Base-by-base conservation (phyloP, 2,888 invertebrate species). In the Drosophila pegasa region DNA sequence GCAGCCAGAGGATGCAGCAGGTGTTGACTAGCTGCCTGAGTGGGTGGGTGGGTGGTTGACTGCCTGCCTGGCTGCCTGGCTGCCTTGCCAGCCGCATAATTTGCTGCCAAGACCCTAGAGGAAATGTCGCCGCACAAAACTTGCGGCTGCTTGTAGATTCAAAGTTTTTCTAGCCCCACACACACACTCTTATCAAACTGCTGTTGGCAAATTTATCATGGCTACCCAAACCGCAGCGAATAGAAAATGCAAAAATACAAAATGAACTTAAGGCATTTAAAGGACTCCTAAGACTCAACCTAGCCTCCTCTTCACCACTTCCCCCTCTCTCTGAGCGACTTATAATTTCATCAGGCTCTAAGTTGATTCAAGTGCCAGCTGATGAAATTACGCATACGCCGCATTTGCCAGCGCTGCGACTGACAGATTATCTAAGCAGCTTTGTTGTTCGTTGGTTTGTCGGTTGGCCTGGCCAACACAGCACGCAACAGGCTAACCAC, bases 71-170 rank as follows among this genome's bases (percentile, higher is more conserved):
- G n/a, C n/a, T n/a, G n/a, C n/a, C n/a, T n/a, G n/a, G n/a, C n/a
- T 31, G 33, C 18, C 10, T 18, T 62, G 75, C 56, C 59, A 54
- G 62, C 64, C 85, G 73, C 81, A 87, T 87, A 83, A 87, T 87
- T 82, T 82, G 70, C 75, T 29, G 38, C 45, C 70, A 80, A 72
- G 62, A 45, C 85, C 78, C 79, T n/a, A 55, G 37, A 78, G 85
- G 81, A 87, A 80, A 80, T 78, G 85, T 80, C 87, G 72, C 69
- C 65, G 70, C 63, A 62, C 54, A 67, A 82, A 45, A 87, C 51
- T 80, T 87, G 80, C 63, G 75, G 69, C 75, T 65, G 63, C 63
- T 66, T 60, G 67, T 70, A 77, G 64, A 63, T 61, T 52, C 65
- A 71, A 83, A 87, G 69, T 85, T 81, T 68, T 67, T 54, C 59